Evolutionary conservation across 2,113 vertebrate species (phyloP).

Genomic region (Ciconia boyciana): DNA sequence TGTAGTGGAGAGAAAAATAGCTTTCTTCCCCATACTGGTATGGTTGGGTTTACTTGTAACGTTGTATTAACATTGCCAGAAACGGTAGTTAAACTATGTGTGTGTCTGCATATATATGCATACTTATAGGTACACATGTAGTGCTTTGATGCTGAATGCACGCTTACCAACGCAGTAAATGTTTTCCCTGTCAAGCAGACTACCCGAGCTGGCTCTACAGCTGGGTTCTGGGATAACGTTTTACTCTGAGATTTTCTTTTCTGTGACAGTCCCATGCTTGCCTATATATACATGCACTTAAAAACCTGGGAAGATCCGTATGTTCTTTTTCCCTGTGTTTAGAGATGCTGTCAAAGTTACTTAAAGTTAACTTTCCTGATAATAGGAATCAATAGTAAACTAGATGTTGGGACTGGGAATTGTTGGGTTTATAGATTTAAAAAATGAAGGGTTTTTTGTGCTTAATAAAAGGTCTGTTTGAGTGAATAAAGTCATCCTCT

Average conservation of each 20-base stretch:
- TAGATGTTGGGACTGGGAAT: not conserved
- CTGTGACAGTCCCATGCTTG: not conserved
- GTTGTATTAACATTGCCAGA: not conserved
- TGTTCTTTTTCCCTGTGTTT: not conserved
- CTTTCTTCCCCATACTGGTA: rapidly evolving
- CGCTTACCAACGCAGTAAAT: not conserved
- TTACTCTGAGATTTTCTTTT: rapidly evolving
- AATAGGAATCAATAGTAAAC: not conserved
- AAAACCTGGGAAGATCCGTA: not conserved
- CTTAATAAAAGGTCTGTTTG: not conserved
- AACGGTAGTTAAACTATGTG: rapidly evolving
- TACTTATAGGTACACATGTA: rapidly evolving
- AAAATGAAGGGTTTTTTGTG: not conserved
- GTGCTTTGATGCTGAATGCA: rapidly evolving
- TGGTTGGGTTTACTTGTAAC: not conserved
- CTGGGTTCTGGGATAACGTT: rapidly evolving
- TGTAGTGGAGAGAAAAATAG: rapidly evolving
- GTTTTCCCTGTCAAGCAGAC: not conserved
- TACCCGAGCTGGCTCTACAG: not conserved
- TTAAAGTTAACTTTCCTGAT: not conserved
- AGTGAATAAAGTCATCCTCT: not conserved
- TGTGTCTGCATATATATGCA: rapidly evolving
- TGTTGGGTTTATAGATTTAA: not conserved
- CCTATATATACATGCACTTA: rapidly evolving
- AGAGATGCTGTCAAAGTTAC: not conserved